Percentiles rank a stretch among this genome's conserved stretches.
Conservation (phyloP, 2,888 invertebrate genomes). For the Latrodectus elegans region DNA sequence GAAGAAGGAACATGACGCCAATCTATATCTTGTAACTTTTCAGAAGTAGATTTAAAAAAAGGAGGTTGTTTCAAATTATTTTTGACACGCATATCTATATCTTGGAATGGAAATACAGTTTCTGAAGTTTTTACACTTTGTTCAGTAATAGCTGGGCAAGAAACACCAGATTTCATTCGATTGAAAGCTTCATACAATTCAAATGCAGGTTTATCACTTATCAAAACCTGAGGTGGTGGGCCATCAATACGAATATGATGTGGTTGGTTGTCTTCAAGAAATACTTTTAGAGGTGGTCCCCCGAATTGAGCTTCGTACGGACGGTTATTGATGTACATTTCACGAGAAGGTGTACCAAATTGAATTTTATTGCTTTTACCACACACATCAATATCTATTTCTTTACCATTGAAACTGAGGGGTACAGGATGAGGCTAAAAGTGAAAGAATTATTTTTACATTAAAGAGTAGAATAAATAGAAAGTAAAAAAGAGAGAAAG, state of each 20-base stretch:
- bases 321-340: slow-evolving; percentile 79
- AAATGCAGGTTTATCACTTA: slow-evolving; percentile 84
- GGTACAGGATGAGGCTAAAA: slow-evolving; percentile 43
- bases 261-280: slow-evolving; percentile 58
- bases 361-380: slow-evolving; percentile 61
- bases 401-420: slow-evolving; percentile 47
- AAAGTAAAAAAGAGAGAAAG: neutral
- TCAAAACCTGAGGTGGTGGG: slow-evolving; percentile 93
- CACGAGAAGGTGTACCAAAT: slow-evolving; percentile 71
- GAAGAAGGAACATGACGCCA: slow-evolving; percentile 43
- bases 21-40: slow-evolving; percentile 49
- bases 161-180: neutral
- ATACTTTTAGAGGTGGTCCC: slow-evolving; percentile 86
- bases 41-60: slow-evolving; percentile 15
- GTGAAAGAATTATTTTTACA: neutral
- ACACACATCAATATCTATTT: slow-evolving; percentile 53
- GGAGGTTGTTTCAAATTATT: slow-evolving; percentile 13
- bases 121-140: neutral
- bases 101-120: neutral
- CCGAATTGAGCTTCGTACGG: slow-evolving; percentile 96
- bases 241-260: slow-evolving; percentile 88
- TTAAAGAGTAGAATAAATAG: neutral
- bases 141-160: neutral
- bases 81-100: slow-evolving; percentile 52
- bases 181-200: slow-evolving; percentile 78